Conservation (phyloP, 2,888 invertebrate genomes). For the Gasteruption jaculator region DNA sequence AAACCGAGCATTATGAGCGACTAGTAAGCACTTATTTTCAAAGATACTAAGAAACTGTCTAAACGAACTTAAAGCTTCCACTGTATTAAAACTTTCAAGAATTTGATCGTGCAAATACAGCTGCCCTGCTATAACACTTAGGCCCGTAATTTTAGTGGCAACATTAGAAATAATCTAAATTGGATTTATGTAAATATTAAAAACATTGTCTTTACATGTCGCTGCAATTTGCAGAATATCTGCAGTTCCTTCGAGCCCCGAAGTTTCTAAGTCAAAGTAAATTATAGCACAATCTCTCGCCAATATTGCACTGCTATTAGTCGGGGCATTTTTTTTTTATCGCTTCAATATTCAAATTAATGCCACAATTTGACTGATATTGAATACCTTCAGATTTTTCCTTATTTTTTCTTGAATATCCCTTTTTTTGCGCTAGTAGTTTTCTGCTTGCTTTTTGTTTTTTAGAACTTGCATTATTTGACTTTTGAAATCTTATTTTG, state of each 20-base stretch:
- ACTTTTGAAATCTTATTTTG: too few species aligned
- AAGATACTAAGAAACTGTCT: too few species aligned
- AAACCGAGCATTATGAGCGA: conserved; percentile 19
- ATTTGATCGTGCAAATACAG: conserved; percentile 6
- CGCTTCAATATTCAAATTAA: too few species aligned
- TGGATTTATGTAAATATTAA: conserved; percentile 12
- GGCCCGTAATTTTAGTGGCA: conserved; percentile 4
- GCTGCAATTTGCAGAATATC: conserved; percentile 15
- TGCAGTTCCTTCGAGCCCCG: conserved; percentile 5
- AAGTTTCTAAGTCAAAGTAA: conserved; percentile 14
- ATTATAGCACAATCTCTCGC: too few species aligned
- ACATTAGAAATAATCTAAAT: background rate
- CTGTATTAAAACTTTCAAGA: background rate
- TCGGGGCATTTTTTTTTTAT: conserved; percentile 1
- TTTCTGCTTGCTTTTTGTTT: background rate
- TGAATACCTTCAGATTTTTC: conserved; percentile 13
- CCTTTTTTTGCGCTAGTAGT: background rate
- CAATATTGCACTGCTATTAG: background rate
- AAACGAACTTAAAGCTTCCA: conserved; percentile 7
- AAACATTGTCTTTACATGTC: conserved; percentile 1
- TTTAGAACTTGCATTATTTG: background rate
- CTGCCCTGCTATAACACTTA: conserved; percentile 5
- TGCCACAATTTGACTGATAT: conserved; percentile 13
- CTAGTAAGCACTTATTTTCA: conserved; percentile 4
- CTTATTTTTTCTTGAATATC: conserved; percentile 3